Base-by-base conservation (phyloP, 2,113 vertebrate species). In the Alces alces region DNA sequence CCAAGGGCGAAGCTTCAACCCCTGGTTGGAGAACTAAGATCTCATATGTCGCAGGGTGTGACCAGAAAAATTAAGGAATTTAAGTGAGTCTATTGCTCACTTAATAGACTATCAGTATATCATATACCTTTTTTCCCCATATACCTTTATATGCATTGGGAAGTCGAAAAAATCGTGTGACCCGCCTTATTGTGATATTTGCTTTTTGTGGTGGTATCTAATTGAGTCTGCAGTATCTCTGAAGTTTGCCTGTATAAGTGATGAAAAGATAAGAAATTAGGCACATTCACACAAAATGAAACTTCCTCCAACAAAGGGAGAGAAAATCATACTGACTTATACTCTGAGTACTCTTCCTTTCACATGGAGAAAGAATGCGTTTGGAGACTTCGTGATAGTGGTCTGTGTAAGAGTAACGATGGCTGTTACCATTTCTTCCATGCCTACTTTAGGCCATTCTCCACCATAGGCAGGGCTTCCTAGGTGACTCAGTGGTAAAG, bases 231-330 rank as follows among this genome's bases (percentile, higher is more conserved):
- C 52, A 36, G 19, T 39, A 27, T 36, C 80, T 7, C 52, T 0
- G 3, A 83, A 2, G 80, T 55, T 25, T 54, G 50, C 33, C 33
- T 55, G 33, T 30, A 19, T 47, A 47, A 61, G 15, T 39, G 55
- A 96, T 94, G 33, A 83, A 82, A 89, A 76, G 27, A 19, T 86
- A 39, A 95, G 94, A 15, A 86, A 85, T 92, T 86, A 50, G 58
- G 16, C 21, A 86, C 17, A 47, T 50, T 86, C 52, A 12, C 54
- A 8, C 36, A 64, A 96, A 36, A 52, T 45, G 15, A 86, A 94
- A 17, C 21, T 64, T 57, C 39, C 57, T 39, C 5, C 57, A 82
- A 27, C 4, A 87, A 61, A 64, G n/a, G 15, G 5, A 61, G 70
- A 82, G 27, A 76, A 80, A 92, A 86, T 14, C 15, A 45, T 52